Base-by-base conservation (phyloP, 1,140 invertebrate species). In the Neodiprion lecontei region DNA sequence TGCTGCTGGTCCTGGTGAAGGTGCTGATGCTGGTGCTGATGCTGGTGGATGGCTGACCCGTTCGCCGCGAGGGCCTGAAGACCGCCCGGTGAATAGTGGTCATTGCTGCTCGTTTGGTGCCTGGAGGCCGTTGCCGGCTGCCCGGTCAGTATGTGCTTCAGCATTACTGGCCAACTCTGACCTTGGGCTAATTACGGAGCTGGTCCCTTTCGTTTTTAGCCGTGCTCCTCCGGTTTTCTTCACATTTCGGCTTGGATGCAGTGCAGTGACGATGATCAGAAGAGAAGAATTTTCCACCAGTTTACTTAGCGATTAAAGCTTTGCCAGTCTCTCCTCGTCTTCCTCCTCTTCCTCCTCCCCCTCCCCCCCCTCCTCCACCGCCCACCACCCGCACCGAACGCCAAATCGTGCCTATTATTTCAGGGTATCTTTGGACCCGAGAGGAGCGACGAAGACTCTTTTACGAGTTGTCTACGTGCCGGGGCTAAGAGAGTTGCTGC, bases 111-210 rank as follows among this genome's bases (percentile, higher is more conserved):
- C 73, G 77, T 76, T n/a, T 81, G 80, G 65, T 78, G 80, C 78
- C 86, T 85, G 79, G 85, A 85, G 81, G 84, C 81, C 79, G 79
- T 80, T 73, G 87, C 87, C 83, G 86, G 86, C 77, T 88, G 86
- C 80, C 84, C 85, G 83, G 88, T 88, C 81, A 88, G 81, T 77
- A 89, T 89, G 82, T 89, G 89, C 80, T 89, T 89, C 80, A 89
- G 86, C 89, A 89, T 89, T 79, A 87, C 87, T 87, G 81, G 78
- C 79, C 75, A 61, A 61, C 53, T 78, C 81, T 80, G 80, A 66
- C 48, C 72, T 75, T 70, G 74, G 11, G 53, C 23, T 17, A 69
- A 28, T 69, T 28, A 5, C 68, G 14, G 68, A 17, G 74, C 69
- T 69, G 78, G 76, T 67, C 65, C 61, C 47, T 69, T 70, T 69